Percentiles rank a stretch among this genome's conserved stretches.
These are phyloP conservation scores for Leptinotarsa undecemlineata DNA, from an alignment of 1,140 invertebrate species.

Conservation along the genomic window DNA sequence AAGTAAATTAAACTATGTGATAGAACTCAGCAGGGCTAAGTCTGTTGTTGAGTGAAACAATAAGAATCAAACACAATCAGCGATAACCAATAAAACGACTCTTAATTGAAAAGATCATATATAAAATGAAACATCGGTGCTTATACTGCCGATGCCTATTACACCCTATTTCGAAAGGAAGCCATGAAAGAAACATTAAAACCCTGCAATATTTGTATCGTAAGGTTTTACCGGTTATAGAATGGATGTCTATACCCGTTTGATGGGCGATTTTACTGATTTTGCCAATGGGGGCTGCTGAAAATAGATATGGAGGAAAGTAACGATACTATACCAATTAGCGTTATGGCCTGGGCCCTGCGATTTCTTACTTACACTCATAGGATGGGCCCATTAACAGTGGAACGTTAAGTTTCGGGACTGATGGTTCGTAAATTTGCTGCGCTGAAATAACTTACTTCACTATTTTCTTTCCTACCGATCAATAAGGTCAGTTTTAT, in stretches of 20 bases:
- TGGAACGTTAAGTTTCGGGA: slow-evolving; percentile 27
- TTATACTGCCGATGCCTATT: slow-evolving; percentile 15
- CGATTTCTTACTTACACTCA: slow-evolving; percentile 30
- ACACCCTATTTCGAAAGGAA: slow-evolving; percentile 11
- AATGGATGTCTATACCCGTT: slow-evolving; percentile 29
- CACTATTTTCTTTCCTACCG: neutral
- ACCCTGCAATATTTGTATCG: slow-evolving; percentile 11
- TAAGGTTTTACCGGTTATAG: slow-evolving; percentile 25
- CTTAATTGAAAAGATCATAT: slow-evolving; percentile 29
- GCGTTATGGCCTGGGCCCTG: slow-evolving; percentile 25
- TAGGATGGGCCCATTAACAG: slow-evolving; percentile 29
- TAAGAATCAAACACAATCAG: slow-evolving; percentile 4
- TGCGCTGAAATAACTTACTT: slow-evolving; percentile 17
- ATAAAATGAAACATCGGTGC: slow-evolving; percentile 17
- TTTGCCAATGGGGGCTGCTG: slow-evolving; percentile 23
- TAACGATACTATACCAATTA: slow-evolving; percentile 30
- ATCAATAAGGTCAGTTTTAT: slow-evolving; percentile 3
- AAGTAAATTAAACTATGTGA: too few species aligned
- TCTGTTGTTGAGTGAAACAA: neutral
- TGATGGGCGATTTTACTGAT: slow-evolving; percentile 31
- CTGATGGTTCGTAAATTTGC: slow-evolving; percentile 21
- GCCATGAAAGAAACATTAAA: slow-evolving; percentile 26
- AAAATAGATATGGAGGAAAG: slow-evolving; percentile 24
- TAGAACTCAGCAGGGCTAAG: too few species aligned
- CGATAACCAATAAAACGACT: slow-evolving; percentile 15